These are phyloP conservation scores for Cheilosia vernalis DNA, from an alignment of 2,888 invertebrate species.

Conservation along the genomic window DNA sequence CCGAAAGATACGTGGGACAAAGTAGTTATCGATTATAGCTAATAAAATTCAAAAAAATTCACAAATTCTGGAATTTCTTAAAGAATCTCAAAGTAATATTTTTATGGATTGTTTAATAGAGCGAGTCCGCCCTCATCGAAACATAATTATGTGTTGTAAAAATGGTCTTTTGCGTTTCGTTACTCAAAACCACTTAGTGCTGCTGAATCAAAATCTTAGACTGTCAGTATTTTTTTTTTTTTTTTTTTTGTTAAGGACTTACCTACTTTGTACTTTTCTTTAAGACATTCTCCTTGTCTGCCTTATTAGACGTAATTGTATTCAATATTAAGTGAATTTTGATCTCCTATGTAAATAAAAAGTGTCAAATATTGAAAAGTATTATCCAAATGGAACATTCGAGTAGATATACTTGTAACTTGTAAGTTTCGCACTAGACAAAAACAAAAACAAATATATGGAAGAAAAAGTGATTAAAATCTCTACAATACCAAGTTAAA, in stretches of 20 bases:
- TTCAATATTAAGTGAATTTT: slow-evolving; percentile 23
- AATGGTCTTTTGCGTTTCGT: no score
- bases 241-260: neutral
- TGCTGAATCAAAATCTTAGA: slow-evolving; percentile 5
- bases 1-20: no score
- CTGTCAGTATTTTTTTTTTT: neutral
- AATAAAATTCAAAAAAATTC: no score
- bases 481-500: no score
- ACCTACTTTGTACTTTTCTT: neutral
- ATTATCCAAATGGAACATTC: neutral
- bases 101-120: slow-evolving; percentile 30
- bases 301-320: slow-evolving; percentile 17
- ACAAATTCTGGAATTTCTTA: neutral
- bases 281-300: neutral
- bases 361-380: slow-evolving; percentile 14
- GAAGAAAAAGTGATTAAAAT: no score
- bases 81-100: neutral
- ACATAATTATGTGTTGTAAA: neutral
- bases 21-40: no score
- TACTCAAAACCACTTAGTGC: slow-evolving; percentile 35
- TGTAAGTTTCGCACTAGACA: no score
- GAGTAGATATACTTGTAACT: no score
- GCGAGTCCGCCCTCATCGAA: slow-evolving; percentile 3
- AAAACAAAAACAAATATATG: no score
- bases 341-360: slow-evolving; percentile 29